Percentiles rank a stretch among this genome's conserved stretches.
These are phyloP conservation scores for Rhopilema esculentum DNA, from an alignment of 30 jellyfish, hydroid and myxozoan genomes.

Conservation along the genomic window DNA sequence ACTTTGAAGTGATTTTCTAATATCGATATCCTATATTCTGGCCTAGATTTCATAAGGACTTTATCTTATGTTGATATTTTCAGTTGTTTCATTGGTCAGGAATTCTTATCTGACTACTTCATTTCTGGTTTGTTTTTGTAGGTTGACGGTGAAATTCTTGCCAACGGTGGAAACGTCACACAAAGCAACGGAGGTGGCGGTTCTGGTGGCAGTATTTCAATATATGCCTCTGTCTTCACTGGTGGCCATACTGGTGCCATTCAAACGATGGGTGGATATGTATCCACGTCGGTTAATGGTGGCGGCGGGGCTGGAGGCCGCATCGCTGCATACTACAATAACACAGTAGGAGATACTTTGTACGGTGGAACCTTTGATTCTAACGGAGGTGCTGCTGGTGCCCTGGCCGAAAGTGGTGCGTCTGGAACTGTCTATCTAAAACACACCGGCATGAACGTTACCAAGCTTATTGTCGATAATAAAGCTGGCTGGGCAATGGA, in stretches of 20 bases:
- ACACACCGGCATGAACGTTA: conserved; percentile 18
- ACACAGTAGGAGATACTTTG: conserved; percentile 55
- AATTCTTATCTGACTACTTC: neutral
- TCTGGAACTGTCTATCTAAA: conserved; percentile 59
- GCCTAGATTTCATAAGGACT: too few species aligned
- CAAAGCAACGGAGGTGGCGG: conserved; percentile 68
- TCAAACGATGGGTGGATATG: conserved; percentile 68
- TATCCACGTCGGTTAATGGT: conserved; percentile 32
- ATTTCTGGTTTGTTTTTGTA: neutral
- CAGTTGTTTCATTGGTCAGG: too few species aligned
- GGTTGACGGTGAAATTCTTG: conserved; percentile 57
- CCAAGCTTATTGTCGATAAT: conserved; percentile 68
- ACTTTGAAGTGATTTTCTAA: too few species aligned
- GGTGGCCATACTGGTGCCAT: conserved; percentile 74
- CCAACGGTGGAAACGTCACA: conserved; percentile 54
- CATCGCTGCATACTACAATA: conserved; percentile 64
- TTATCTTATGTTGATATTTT: too few species aligned
- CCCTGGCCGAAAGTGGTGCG: conserved; percentile 50
- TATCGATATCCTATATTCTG: too few species aligned
- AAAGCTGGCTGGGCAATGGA: conserved; percentile 67
- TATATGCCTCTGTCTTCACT: conserved; percentile 31
- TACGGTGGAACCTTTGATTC: conserved; percentile 66
- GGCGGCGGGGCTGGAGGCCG: conserved; percentile 85
- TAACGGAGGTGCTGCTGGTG: conserved; percentile 54
- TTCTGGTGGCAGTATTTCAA: conserved; percentile 68